A percentile compares a stretch with the other conserved stretches of the same genome.
Conservation (phyloP, 2,113 vertebrate genomes). For the Perccottus glenii region DNA sequence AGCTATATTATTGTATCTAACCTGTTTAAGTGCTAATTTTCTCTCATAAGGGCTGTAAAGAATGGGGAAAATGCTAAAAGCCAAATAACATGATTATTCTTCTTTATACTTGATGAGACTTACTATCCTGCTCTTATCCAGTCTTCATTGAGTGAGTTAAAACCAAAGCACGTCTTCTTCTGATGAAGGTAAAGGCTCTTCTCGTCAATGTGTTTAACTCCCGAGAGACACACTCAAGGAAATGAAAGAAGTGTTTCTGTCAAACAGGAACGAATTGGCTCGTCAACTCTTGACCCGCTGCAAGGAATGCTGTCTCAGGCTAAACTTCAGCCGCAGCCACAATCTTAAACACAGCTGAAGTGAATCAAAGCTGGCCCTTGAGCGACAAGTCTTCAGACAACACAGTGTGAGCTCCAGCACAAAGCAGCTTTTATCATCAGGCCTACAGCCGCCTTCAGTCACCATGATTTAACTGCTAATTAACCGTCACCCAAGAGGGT, state of each 20-base stretch:
- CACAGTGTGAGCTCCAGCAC: not conserved
- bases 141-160: not conserved
- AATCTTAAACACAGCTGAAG: constrained; percentile 26
- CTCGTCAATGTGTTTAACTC: not conserved
- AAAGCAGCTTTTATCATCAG: constrained; percentile 13
- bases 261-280: constrained; percentile 12
- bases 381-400: not conserved
- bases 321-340: constrained; percentile 11
- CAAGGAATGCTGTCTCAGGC: constrained; percentile 13
- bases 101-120: not conserved
- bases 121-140: not conserved
- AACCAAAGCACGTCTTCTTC: constrained; percentile 3
- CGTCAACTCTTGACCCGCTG: constrained; percentile 26
- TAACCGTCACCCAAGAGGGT: not conserved
- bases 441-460: constrained; percentile 1
- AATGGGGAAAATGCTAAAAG: not conserved
- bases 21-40: too few relatives aligned
- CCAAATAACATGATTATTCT: not conserved
- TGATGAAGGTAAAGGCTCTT: constrained; percentile 9
- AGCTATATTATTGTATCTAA: too few relatives aligned
- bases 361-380: constrained; percentile 7
- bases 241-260: constrained; percentile 36
- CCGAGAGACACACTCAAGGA: constrained; percentile 19
- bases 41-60: too few relatives aligned
- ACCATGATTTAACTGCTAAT: constrained; percentile 9